Percentiles rank a stretch among this genome's conserved stretches.
phyloP scores from a whole-genome alignment of 2,113 vertebrate species.

The Ranitomeya variabilis region DNA sequence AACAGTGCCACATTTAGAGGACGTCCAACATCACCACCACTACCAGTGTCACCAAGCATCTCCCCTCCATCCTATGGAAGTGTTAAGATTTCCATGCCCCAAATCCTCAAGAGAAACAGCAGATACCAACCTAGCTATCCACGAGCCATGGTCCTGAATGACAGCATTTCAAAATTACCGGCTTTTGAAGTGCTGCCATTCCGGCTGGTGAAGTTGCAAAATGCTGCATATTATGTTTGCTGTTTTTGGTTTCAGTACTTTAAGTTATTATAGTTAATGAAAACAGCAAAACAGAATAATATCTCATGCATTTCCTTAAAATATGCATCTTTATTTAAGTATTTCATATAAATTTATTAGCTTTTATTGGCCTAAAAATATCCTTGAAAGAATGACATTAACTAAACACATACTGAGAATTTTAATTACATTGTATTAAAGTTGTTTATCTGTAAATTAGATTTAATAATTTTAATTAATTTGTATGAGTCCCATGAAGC shows the following conservation, averaged over 20 bases:
- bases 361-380: constrained; percentile 45
- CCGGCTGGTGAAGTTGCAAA: not conserved
- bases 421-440: constrained; percentile 58
- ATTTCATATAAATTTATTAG: constrained; percentile 35
- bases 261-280: not conserved
- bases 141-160: too few relatives aligned
- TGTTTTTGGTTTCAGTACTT: not conserved
- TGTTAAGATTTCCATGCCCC: too few relatives aligned
- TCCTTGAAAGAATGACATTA: constrained; percentile 46
- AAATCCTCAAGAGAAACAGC: too few relatives aligned
- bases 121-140: too few relatives aligned
- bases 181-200: too few relatives aligned
- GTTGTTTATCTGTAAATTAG: constrained; percentile 55
- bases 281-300: not conserved
- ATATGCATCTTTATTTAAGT: constrained; percentile 33
- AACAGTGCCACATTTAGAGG: too few relatives aligned
- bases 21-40: too few relatives aligned
- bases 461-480: constrained; percentile 58
- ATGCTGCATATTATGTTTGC: not conserved
- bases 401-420: constrained; percentile 54
- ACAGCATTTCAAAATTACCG: too few relatives aligned
- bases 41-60: too few relatives aligned
- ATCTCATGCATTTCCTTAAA: not conserved
- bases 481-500: constrained; percentile 53
- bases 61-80: too few relatives aligned